Evolutionary conservation across 2,888 invertebrate genomes (phyloP).

Genomic region (Clitarchus hookeri): DNA sequence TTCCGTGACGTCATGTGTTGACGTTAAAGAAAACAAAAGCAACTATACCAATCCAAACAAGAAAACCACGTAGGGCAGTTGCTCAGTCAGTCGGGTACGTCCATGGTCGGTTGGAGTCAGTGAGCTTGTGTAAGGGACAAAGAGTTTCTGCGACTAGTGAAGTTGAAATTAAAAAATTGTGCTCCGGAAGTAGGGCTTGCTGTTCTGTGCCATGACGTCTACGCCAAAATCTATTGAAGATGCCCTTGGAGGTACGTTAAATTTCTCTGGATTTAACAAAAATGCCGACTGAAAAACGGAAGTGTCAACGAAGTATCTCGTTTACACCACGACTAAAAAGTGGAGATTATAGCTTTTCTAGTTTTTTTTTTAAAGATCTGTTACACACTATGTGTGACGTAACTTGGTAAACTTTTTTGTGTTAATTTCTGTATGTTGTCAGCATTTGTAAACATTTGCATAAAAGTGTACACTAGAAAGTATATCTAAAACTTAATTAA

Average conservation of each 20-base stretch:
- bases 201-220: conserved; percentile 39
- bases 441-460: too few species aligned
- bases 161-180: background rate
- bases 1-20: conserved; percentile 40
- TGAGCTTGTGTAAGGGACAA: background rate
- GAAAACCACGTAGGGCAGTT: background rate
- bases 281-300: too few species aligned
- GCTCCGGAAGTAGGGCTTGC: background rate
- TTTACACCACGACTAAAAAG: too few species aligned
- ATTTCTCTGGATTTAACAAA: background rate
- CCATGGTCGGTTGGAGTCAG: background rate
- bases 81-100: background rate
- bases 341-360: too few species aligned
- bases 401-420: too few species aligned
- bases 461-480: too few species aligned
- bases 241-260: conserved; percentile 39
- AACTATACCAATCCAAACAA: background rate
- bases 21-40: conserved; percentile 42
- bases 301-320: too few species aligned
- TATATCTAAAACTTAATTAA: too few species aligned
- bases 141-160: background rate
- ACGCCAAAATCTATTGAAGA: conserved; percentile 43
- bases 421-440: too few species aligned
- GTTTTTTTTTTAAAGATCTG: too few species aligned
- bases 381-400: too few species aligned